Base-by-base conservation (phyloP, 2,888 invertebrate species). In the Cantharis flavilabris region DNA sequence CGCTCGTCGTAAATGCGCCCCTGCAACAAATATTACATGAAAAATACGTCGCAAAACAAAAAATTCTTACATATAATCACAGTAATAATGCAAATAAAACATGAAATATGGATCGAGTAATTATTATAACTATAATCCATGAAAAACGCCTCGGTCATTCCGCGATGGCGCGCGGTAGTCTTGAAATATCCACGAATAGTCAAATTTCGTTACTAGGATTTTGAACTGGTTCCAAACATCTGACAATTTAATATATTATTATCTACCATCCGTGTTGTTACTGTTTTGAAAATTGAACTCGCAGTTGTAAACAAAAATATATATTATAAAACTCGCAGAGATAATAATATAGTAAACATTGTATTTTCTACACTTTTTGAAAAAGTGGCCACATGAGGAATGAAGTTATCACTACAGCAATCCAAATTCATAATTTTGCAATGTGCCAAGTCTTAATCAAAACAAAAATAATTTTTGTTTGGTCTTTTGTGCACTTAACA, bases 1-100 rank as follows among this genome's bases (percentile, higher is more conserved):
- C 78, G 93, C 92, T 80, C 95, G 92, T 79, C 96, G 92, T 84
- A 95, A 89, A 84, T 94, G 91, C 77, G 94, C 95, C 88, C 96
- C 96, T 96, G 89, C 9, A 86, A 86, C n/a, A 49, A 49, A 49
- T 2, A 49, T 49, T 9, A n/a, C 9, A 49, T 49, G n/a, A 49
- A n/a, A 49, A 49, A n/a, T n/a, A 49, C n/a, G 3, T n/a, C n/a
- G n/a, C 2, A 49, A 49, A 49, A n/a, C n/a, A 49, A n/a, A 7
- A 49, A n/a, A 49, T 49, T 49, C 75, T 70, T 70, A 75, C 75
- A 69, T 16, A 64, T 69, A 23, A 65, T 71, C 10, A 75, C 20
- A 26, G 75, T 70, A 11, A 75, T 28, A n/a, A 62, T 30, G 26
- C 64, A 30, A 70, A 72, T 64, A 30, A 72, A 20, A 11, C 49